Conservation (phyloP, 2,113 vertebrate genomes). For the Pyrgilauda ruficollis region DNA sequence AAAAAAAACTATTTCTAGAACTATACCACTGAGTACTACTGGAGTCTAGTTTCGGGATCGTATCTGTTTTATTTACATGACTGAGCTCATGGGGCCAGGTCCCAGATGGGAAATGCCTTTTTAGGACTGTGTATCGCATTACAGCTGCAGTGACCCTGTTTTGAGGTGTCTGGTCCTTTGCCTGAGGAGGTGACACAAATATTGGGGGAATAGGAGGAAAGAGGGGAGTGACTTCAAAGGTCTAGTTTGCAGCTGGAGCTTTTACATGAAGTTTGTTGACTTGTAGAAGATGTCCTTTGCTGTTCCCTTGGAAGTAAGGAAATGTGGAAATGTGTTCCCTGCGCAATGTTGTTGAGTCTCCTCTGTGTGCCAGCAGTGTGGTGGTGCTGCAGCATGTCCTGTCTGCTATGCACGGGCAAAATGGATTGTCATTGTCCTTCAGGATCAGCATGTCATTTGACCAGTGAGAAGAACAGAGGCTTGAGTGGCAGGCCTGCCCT, state of each 20-base stretch:
- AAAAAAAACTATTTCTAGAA: not conserved
- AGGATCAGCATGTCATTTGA: not conserved
- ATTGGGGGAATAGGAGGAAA: not conserved
- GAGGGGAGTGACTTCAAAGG: accelerated
- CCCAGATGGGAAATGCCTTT: not conserved
- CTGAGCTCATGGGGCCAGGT: not conserved
- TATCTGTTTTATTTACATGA: not conserved
- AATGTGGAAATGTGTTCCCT: not conserved
- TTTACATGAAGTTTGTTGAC: accelerated
- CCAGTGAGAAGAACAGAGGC: not conserved
- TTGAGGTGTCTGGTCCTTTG: accelerated
- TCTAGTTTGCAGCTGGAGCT: not conserved
- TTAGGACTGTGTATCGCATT: accelerated
- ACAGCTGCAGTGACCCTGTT: not conserved
- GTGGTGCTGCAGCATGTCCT: accelerated
- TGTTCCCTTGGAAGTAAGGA: not conserved
- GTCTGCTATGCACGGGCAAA: accelerated
- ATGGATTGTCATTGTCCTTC: accelerated
- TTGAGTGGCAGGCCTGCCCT: accelerated
- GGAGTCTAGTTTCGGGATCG: not conserved
- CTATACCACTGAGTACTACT: accelerated
- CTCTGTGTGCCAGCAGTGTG: accelerated
- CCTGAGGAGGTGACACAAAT: accelerated
- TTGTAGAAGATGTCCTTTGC: accelerated
- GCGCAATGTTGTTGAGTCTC: accelerated